Conservation (phyloP, 2,113 vertebrate species). For the Rhinolophus ferrumequinum region DNA sequence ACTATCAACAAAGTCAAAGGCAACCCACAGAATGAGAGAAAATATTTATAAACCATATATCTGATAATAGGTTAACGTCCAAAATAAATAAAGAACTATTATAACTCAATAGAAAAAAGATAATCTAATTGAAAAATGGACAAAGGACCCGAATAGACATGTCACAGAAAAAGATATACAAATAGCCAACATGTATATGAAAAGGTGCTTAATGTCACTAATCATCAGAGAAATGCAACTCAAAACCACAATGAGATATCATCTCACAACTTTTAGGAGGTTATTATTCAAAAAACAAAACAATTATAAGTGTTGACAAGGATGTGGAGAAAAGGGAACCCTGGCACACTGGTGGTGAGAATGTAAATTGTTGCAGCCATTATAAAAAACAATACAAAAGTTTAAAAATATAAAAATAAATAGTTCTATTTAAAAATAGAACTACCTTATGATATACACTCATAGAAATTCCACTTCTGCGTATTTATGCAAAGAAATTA, state of each 20-base stretch:
- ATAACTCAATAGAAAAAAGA: background rate
- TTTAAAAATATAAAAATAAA: background rate
- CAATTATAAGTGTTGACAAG: background rate
- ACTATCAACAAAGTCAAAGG: background rate
- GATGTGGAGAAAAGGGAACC: background rate
- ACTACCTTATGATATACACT: background rate
- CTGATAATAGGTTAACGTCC: background rate
- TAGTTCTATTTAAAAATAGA: background rate
- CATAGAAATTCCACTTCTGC: background rate
- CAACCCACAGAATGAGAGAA: background rate
- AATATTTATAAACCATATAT: background rate
- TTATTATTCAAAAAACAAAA: background rate
- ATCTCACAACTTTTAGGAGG: background rate
- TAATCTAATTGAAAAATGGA: background rate
- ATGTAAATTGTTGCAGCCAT: background rate
- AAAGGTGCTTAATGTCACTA: background rate
- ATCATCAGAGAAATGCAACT: background rate
- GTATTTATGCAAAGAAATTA: background rate
- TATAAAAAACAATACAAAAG: background rate
- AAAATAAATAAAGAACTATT: background rate
- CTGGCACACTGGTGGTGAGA: background rate
- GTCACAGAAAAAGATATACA: background rate
- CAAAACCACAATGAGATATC: background rate
- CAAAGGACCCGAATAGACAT: background rate
- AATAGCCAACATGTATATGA: background rate